Evolutionary conservation across 2,888 invertebrate species (phyloP), one percentile per base, ranked within the genome.

Genomic region (Lamproptera curius): DNA sequence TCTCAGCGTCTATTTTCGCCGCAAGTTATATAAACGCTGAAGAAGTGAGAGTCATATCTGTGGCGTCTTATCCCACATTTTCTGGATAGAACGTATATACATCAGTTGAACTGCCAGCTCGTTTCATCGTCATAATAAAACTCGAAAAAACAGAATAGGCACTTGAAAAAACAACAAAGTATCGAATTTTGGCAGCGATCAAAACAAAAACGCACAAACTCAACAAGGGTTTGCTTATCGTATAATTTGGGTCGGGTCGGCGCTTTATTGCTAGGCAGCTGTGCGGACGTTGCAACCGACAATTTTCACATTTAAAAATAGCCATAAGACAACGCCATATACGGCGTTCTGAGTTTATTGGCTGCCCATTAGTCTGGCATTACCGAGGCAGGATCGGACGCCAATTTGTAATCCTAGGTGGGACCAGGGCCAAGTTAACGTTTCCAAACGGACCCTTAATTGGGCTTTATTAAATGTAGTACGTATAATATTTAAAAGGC

Each of bases 281-380:
- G 61, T 55, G 70, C 68, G 45, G 58, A 59, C 67, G 50, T 70
- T 65, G 69, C 67, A 67, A 70, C 68, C 60, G 73, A 72, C 70
- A 81, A 80, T 82, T 83, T 83, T 77, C 77, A 80, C 80, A 70
- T 83, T 71, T 67, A 70, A 77, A 79, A 79, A 76, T 73, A 70
- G 67, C 51, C 60, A 62, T 57, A 57, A 63, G 64, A 65, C 62
- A 65, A 65, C 54, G 67, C 67, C 61, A 60, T 63, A 58, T 58
- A 59, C 55, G 58, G 53, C 65, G 68, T 75, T 71, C 62, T 65
- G 69, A 69, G 59, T 76, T 80, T 70, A 74, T 76, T 73, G 61
- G 62, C 61, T 62, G 57, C 59, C 63, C 56, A 60, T 65, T 61
- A 62, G 56, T 48, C 51, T 45, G 54, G 45, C 60, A 65, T 59